Conservation (phyloP, 1,140 invertebrate species). For the Sycophaga agraensis region DNA sequence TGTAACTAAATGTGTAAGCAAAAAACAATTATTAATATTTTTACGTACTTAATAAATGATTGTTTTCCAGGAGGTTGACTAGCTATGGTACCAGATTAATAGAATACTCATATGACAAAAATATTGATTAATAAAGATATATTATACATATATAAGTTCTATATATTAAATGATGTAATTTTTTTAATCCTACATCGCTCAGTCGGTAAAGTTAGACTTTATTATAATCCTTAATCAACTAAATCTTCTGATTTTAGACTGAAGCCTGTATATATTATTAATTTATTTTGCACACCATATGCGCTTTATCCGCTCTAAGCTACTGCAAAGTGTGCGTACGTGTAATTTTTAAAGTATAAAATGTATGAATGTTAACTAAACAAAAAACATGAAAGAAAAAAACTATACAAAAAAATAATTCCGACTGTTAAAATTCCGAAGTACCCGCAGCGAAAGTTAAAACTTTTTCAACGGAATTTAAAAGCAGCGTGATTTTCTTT, state of each 20-base stretch:
- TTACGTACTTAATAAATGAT: too few relatives aligned
- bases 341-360: background rate
- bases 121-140: background rate
- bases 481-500: conserved; percentile 5
- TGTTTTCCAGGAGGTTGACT: too few relatives aligned
- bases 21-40: too few relatives aligned
- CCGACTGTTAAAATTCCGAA: too few relatives aligned
- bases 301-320: background rate
- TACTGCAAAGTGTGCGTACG: background rate
- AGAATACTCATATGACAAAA: too few relatives aligned
- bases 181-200: too few relatives aligned
- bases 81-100: too few relatives aligned
- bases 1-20: too few relatives aligned
- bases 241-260: conserved; percentile 14
- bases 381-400: background rate
- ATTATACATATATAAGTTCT: background rate
- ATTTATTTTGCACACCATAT: conserved; percentile 4
- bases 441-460: too few relatives aligned
- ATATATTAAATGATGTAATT: too few relatives aligned
- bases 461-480: background rate
- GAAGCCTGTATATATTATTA: conserved; percentile 6
- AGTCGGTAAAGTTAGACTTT: conserved; percentile 14
- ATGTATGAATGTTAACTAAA: conserved; percentile 13
- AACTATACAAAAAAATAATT: too few relatives aligned
- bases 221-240: background rate